Conservation (phyloP, 1,140 invertebrate species). For the Protaetia brevitarsis region DNA sequence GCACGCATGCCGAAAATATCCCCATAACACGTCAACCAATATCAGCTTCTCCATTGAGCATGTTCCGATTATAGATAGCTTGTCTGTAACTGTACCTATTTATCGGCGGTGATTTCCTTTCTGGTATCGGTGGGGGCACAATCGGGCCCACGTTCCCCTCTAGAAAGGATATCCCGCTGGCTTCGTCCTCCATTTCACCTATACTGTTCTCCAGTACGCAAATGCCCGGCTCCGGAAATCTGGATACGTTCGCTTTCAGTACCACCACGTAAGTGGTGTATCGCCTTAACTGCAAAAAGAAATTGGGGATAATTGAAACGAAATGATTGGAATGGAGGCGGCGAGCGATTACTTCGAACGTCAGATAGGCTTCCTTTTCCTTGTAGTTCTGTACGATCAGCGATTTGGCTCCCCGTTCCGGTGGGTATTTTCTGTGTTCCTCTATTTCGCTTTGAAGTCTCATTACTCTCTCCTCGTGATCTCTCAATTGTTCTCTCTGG, state of each 20-base stretch:
- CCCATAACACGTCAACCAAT: conserved; percentile 74
- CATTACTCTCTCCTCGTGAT: conserved; percentile 72
- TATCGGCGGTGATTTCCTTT: conserved; percentile 52
- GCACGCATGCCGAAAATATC: conserved; percentile 75
- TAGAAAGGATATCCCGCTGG: conserved; percentile 50
- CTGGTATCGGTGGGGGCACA: conserved; percentile 52
- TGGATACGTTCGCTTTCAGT: conserved; percentile 69
- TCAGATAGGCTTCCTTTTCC: conserved; percentile 86
- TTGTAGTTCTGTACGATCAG: conserved; percentile 74
- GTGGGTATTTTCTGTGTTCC: conserved; percentile 67
- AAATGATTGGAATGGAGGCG: neutral
- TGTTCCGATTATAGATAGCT: conserved; percentile 65
- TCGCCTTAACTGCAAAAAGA: conserved; percentile 71
- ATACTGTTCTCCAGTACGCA: conserved; percentile 67
- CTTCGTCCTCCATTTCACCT: conserved; percentile 70
- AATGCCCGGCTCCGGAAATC: conserved; percentile 55
- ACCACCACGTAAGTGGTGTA: conserved; percentile 84
- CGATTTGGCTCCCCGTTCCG: conserved; percentile 71
- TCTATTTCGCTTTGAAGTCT: conserved; percentile 76
- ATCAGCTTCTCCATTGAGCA: conserved; percentile 59
- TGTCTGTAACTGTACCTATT: conserved; percentile 84
- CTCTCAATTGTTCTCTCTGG: conserved; percentile 81
- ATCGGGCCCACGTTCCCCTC: conserved; percentile 40
- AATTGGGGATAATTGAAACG: neutral
- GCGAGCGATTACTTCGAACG: conserved; percentile 72